phyloP scores from a whole-genome alignment of 2,797 vertebrate genomes.

The Malurus leucopterus region DNA sequence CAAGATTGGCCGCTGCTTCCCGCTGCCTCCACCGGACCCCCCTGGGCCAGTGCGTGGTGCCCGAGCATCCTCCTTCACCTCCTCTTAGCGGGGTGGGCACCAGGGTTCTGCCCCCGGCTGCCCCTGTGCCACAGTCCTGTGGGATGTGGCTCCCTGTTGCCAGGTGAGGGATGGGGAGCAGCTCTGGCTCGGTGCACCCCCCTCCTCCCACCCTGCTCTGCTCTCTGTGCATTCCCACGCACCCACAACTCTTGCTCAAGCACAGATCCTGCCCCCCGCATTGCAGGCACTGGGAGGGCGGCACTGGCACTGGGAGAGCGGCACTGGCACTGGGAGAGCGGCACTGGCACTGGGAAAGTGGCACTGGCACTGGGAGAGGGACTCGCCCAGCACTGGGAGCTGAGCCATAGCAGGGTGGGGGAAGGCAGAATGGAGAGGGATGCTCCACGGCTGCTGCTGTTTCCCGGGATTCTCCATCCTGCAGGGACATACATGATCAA shows the following conservation, averaged over 20 bases:
- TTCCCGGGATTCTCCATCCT: rapidly evolving
- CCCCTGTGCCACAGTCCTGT: rapidly evolving
- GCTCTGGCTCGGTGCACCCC: not conserved
- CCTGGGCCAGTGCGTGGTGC: rapidly evolving
- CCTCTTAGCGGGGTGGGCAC: not conserved
- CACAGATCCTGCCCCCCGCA: not conserved
- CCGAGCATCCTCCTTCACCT: not conserved
- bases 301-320: not conserved
- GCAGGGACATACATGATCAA: rapidly evolving
- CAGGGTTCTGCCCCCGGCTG: rapidly evolving
- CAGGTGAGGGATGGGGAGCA: not conserved
- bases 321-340: not conserved
- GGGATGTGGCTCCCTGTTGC: not conserved
- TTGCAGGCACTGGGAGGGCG: not conserved
- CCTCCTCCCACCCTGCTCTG: not conserved
- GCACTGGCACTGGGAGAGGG: not conserved
- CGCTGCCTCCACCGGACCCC: rapidly evolving
- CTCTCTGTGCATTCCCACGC: not conserved
- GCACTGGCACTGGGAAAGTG: not conserved
- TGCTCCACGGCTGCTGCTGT: not conserved
- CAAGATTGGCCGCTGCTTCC: not conserved
- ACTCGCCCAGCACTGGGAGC: not conserved
- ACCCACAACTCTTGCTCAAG: not conserved
- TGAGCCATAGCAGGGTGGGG: rapidly evolving
- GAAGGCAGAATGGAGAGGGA: not conserved